These are phyloP conservation scores for Brachypteracias leptosomus DNA, from an alignment of 2,113 vertebrate species.

Conservation along the genomic window DNA sequence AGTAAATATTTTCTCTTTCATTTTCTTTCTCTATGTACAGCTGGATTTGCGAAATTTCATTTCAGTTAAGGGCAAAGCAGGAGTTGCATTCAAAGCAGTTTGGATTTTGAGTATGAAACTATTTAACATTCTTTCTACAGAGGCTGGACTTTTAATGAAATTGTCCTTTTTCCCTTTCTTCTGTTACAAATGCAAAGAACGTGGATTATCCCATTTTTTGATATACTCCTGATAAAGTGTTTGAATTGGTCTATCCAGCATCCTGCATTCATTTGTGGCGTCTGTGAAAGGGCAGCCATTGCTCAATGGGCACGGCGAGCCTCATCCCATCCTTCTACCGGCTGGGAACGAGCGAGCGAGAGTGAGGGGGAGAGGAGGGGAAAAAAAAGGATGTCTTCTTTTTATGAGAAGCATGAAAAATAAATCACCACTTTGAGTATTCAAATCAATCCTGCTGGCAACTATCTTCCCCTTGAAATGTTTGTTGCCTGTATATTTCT, in stretches of 20 bases:
- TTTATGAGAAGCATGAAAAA: conserved; percentile 67
- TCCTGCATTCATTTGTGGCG: conserved; percentile 60
- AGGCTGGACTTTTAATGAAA: conserved; percentile 61
- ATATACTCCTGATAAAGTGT: not conserved
- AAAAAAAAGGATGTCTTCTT: not conserved
- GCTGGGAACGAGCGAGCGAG: not conserved
- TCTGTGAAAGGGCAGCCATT: conserved; percentile 59
- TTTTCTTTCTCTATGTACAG: conserved; percentile 31
- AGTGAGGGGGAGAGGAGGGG: not conserved
- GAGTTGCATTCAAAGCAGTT: conserved; percentile 73
- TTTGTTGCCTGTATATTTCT: conserved; percentile 63
- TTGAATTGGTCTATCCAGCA: conserved; percentile 45
- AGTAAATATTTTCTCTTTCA: conserved; percentile 61
- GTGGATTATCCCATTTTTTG: not conserved
- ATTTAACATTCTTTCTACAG: conserved; percentile 70
- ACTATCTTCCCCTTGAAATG: conserved; percentile 71
- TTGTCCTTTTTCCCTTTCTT: conserved; percentile 59
- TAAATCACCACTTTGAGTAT: conserved; percentile 68
- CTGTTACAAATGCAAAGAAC: conserved; percentile 45
- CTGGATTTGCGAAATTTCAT: conserved; percentile 71
- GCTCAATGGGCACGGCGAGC: conserved; percentile 42
- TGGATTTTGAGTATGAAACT: conserved; percentile 50
- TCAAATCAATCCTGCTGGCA: conserved; percentile 72
- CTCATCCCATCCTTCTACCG: conserved; percentile 41
- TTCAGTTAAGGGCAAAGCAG: conserved; percentile 67